Conservation (phyloP, 2,888 invertebrate species). For the Dascillus cervinus region DNA sequence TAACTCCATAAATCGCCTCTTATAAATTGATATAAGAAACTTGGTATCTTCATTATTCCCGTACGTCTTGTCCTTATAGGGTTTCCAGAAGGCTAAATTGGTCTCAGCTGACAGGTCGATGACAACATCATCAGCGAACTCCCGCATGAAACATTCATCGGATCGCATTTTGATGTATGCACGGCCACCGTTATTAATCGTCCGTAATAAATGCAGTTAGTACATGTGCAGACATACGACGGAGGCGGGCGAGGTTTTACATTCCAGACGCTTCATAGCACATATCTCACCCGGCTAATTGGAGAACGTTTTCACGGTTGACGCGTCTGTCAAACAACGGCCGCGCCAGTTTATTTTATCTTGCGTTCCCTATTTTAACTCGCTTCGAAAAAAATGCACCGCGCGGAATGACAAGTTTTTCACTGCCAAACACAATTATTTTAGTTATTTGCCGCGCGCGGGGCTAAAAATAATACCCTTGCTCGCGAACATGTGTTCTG, state of each 20-base stretch:
- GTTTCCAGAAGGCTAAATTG: slow-evolving; percentile 35
- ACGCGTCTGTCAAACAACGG: slow-evolving; percentile 38
- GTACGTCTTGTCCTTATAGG: slow-evolving; percentile 40
- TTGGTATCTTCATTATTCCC: slow-evolving; percentile 44
- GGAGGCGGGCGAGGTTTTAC: slow-evolving; percentile 27
- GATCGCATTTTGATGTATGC: slow-evolving; percentile 27
- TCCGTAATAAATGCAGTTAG: slow-evolving; percentile 30
- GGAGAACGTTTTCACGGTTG: slow-evolving; percentile 39
- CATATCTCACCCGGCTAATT: slow-evolving; percentile 42
- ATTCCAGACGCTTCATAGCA: slow-evolving; percentile 24
- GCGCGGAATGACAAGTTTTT: slow-evolving; percentile 23
- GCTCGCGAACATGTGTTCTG: slow-evolving; percentile 11
- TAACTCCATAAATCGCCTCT: slow-evolving; percentile 39
- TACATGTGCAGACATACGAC: slow-evolving; percentile 25
- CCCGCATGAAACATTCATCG: slow-evolving; percentile 39
- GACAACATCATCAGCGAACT: slow-evolving; percentile 42
- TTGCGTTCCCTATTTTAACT: slow-evolving; percentile 18
- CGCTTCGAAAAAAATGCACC: slow-evolving; percentile 23
- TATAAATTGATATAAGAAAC: slow-evolving; percentile 33
- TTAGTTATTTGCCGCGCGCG: slow-evolving; percentile 31
- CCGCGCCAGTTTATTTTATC: slow-evolving; percentile 32
- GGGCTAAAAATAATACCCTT: slow-evolving; percentile 20
- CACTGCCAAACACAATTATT: slow-evolving; percentile 32
- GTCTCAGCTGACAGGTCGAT: slow-evolving; percentile 40
- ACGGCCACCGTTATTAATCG: slow-evolving; percentile 28